Base-by-base conservation (phyloP, 2,888 invertebrate species). In the Bombyx huttoni region DNA sequence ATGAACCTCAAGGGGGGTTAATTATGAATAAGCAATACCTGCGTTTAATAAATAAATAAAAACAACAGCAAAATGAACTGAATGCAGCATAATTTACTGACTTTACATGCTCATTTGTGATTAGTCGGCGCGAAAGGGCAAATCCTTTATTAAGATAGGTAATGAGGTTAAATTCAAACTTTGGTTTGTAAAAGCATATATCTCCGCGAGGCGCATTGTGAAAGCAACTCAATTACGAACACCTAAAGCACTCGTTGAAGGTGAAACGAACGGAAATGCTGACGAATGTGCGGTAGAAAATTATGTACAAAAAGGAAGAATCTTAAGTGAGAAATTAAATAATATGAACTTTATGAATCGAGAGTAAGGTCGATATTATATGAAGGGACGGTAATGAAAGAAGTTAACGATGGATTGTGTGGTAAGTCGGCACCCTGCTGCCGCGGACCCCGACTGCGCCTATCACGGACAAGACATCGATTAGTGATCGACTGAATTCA, bases 351-450 rank as follows among this genome's bases (percentile, higher is more conserved):
- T 70, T 84, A 78, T 67, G 58, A 56, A 58, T 54, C 64, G 63
- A 55, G 57, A 68, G 76, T 85, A 87, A 74, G 78, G 87, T 79
- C 74, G 72, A 83, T 81, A 81, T 73, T 87, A 63, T 73, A 76
- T 76, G 65, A 56, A 64, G 67, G 69, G 73, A 64, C 63, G 68
- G 77, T 87, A 87, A 87, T 87, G 88, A 83, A 86, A 84, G 79
- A 85, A 86, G 87, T 83, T 88, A 88, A 88, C 88, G 88, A 87
- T 88, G 88, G 88, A 87, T 88, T 88, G 88, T 88, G 88, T 87
- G 87, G 88, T 87, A 86, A 87, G 87, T 82, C 87, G 86, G 88
- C 88, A 86, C 86, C 88, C 88, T 86, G 85, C 87, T 80, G 87
- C 82, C 86, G 85, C 59, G 88, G 85, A 72, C 87, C 84, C 87